Percentiles rank a stretch among this genome's conserved stretches.
Conservation (phyloP, 2,113 vertebrate species). For the Irena cyanogastra region DNA sequence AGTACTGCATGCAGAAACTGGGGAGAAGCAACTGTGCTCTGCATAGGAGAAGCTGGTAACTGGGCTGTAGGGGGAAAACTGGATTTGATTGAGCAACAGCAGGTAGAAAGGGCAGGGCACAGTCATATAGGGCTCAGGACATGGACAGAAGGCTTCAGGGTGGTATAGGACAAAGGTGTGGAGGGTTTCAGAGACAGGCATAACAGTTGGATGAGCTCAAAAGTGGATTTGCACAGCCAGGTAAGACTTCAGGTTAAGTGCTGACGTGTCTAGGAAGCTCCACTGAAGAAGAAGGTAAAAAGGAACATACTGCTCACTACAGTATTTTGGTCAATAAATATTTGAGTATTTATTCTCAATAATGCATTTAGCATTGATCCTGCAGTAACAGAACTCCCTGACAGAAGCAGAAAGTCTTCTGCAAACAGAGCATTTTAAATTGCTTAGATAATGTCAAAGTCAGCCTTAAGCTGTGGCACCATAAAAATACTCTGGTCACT, state of each 20-base stretch:
- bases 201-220: background rate
- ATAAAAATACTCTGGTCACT: background rate
- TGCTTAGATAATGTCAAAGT: background rate
- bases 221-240: background rate
- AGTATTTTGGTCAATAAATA: background rate
- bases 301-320: background rate
- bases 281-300: background rate
- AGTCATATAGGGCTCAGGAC: background rate
- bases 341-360: background rate
- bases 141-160: background rate
- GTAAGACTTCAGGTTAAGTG: background rate
- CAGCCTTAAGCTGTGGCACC: background rate
- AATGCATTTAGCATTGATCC: background rate
- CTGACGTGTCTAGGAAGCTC: background rate
- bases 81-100: background rate
- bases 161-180: background rate
- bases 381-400: background rate
- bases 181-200: background rate
- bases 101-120: background rate
- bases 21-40: background rate
- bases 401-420: background rate
- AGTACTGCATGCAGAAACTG: background rate
- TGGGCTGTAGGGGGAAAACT: background rate
- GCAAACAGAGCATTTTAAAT: background rate
- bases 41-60: background rate